Base-by-base conservation (phyloP, 2,797 vertebrate species). In the Miichthys miiuy region DNA sequence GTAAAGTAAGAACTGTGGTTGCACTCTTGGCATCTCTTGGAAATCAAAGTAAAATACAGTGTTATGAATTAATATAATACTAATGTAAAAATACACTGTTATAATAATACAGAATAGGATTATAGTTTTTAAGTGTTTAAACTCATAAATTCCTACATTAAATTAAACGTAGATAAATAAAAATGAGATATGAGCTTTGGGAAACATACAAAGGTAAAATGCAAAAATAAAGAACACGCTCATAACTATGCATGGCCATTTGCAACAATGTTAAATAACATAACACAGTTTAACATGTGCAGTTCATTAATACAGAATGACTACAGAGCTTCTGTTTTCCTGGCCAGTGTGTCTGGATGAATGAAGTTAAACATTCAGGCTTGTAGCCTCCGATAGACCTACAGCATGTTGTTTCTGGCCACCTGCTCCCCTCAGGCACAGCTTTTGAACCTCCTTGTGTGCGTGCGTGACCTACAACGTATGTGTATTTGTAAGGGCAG, bases 341-440 rank as follows among this genome's bases (percentile, higher is more conserved):
- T 21, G 69, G 3, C 8, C 5, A 12, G 18, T 20, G 17, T 17
- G 21, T 55, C 12, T 60, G 21, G 56, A 79, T 81, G 55, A 84
- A 71, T 67, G 63, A 27, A 57, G 80, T 78, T 60, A 25, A 72
- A 52, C 41, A 5, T 57, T 69, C n/a, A 41, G 65, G 72, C 72
- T 58, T 58, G 47, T 56, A 48, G 57, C 67, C 62, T 74, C 77
- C 18, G 41, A 47, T 6, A 51, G 72, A 77, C 44, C 61, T 72
- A 41, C 72, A 48, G 25, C 4, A 2, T 90, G 82, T 87, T 91
- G 79, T 88, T 89, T 73, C 78, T 87, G 78, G 77, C 86, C 90
- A 89, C 84, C 87, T 89, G 89, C 81, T 86, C 79, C 87, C 87
- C 86, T 87, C 85, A 72, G 84, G 87, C 84, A 64, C 46, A 54